Evolutionary conservation across 2,113 vertebrate species (phyloP), one percentile per base, ranked within the genome.

Genomic region (Nannobrachium achirus): DNA sequence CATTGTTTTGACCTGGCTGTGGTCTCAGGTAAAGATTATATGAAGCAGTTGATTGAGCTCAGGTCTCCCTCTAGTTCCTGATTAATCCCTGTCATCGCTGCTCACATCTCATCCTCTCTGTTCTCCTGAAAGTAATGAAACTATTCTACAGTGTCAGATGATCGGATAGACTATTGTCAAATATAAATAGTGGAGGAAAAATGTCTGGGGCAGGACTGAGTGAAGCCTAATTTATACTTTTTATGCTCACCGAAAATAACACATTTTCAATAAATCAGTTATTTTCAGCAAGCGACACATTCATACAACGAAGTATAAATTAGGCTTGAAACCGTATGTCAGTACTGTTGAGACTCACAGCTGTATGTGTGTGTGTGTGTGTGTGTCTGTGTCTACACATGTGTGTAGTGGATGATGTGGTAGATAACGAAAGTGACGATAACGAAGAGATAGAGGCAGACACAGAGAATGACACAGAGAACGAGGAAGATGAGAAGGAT

Each of bases 371-470:
- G 13, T 10, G 14, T 19, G 4, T 56, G 7, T 75, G 7, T 71
- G 15, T 79, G 52, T 71, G 59, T 63, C 20, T 70, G 42, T 92
- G 86, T 89, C 6, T 88, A 88, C 67, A 16, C 85, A 20, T 70
- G 42, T 92, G 86, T 89, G 7, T 88, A 99, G 98, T 97, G 93
- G 98, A 99, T 86, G 98, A 99, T 69, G 96, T 99, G 61, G 93
- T 96, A 67, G 97, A 99, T 89, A n/a, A n/a, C n/a, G 97, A 97
- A 80, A 99, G 98, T 62, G 97, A 99, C 71, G 96, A 98, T 89
- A 97, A 97, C 0, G 96, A 98, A 67, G 96, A 98, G 66, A 83
- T 71, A 1, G 97, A 99, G 76, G 84, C 89, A 69, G 97, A 99
- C 75, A 89, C 92, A 0, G 97, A 97, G 87, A 88, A 93, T 41